Percentiles rank a stretch among this genome's conserved stretches.
phyloP scores from a whole-genome alignment of 1,140 invertebrate genomes.

The Lordiphosa mommai region DNA sequence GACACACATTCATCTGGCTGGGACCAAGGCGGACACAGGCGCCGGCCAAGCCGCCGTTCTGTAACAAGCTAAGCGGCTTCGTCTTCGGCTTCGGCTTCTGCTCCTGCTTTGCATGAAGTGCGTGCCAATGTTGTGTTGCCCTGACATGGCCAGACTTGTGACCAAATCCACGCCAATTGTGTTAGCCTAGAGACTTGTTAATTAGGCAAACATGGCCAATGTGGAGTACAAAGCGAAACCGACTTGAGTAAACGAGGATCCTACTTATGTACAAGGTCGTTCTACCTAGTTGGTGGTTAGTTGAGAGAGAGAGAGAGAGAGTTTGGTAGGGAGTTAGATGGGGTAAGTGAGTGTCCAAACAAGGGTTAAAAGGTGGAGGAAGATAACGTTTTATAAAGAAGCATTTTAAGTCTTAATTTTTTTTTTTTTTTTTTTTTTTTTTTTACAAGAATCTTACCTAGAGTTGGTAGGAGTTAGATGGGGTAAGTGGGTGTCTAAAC shows the following conservation, averaged over 20 bases:
- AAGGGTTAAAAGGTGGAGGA: no score
- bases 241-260: not conserved
- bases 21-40: slow-evolving; percentile 29
- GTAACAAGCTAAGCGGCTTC: slow-evolving; percentile 48
- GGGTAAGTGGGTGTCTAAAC: no score
- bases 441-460: no score
- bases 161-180: slow-evolving; percentile 54
- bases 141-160: slow-evolving; percentile 37
- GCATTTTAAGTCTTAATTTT: no score
- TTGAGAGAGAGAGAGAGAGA: no score
- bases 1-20: slow-evolving; percentile 76
- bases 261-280: not conserved
- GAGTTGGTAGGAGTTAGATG: no score
- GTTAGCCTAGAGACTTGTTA: slow-evolving; percentile 52
- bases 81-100: not conserved
- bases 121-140: slow-evolving; percentile 16
- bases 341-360: no score
- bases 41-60: slow-evolving; percentile 46
- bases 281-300: not conserved
- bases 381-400: no score
- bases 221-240: slow-evolving; percentile 31
- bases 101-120: slow-evolving; percentile 41
- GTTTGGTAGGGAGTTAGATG: no score
- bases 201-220: slow-evolving; percentile 40
- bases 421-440: no score